Evolutionary conservation across 2,797 vertebrate species (phyloP).

Genomic region (Aulostomus chinensis): DNA sequence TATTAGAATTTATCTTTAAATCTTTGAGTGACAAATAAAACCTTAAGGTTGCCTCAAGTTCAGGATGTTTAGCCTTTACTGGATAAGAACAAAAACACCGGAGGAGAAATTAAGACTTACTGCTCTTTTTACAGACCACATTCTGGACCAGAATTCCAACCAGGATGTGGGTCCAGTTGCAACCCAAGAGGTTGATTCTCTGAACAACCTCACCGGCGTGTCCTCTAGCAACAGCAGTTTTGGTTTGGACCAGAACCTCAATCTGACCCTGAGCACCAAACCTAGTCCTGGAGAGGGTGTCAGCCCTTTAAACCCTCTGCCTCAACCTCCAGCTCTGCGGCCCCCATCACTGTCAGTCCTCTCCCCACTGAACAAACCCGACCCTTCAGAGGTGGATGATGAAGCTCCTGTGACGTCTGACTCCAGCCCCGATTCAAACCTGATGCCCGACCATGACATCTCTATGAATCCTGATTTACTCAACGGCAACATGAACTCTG

Average conservation of each 20-base stretch:
- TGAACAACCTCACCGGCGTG: slow-evolving; percentile 56
- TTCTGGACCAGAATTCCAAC: slow-evolving; percentile 65
- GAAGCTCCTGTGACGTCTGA: slow-evolving; percentile 65
- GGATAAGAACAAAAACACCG: neutral
- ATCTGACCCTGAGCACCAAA: slow-evolving; percentile 54
- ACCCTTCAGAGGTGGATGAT: slow-evolving; percentile 65
- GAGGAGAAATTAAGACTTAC: neutral
- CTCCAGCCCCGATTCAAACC: slow-evolving; percentile 61
- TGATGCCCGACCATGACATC: slow-evolving; percentile 42
- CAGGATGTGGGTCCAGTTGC: slow-evolving; percentile 38
- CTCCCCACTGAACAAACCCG: slow-evolving; percentile 66
- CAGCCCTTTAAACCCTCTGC: slow-evolving; percentile 9
- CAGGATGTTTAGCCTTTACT: too few relatives aligned
- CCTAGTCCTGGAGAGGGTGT: slow-evolving; percentile 13
- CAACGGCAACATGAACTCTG: slow-evolving; percentile 67
- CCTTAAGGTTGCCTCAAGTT: too few relatives aligned
- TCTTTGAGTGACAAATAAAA: too few relatives aligned
- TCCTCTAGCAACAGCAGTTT: slow-evolving; percentile 28
- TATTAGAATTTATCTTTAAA: too few relatives aligned
- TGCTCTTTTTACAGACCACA: slow-evolving; percentile 54
- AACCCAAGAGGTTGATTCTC: slow-evolving; percentile 39
- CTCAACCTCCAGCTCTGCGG: slow-evolving; percentile 40
- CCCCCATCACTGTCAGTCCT: slow-evolving; percentile 65
- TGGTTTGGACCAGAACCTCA: slow-evolving; percentile 69
- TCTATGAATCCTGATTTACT: slow-evolving; percentile 72